Conservation (phyloP, 2,797 vertebrate genomes). For the Platalea minor region DNA sequence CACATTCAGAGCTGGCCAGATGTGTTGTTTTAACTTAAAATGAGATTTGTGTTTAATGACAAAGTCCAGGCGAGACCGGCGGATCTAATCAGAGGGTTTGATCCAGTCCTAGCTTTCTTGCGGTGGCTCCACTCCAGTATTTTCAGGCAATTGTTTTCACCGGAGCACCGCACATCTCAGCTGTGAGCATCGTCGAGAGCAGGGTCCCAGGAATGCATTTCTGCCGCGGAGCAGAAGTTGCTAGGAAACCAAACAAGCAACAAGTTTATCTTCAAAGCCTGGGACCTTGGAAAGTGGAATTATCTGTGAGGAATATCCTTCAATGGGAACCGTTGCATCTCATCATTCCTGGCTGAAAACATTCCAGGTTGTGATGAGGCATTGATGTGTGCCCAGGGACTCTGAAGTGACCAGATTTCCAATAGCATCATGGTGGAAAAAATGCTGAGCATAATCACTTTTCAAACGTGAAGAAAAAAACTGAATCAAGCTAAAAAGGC, state of each 20-base stretch:
- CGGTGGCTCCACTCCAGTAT: neutral
- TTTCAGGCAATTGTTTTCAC: neutral
- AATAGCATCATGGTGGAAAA: neutral
- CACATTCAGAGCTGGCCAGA: neutral
- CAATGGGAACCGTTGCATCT: neutral
- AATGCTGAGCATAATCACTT: neutral
- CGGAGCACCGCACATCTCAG: neutral
- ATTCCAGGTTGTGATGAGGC: neutral
- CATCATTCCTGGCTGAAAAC: slow-evolving; percentile 21
- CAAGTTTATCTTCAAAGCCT: slow-evolving; percentile 64
- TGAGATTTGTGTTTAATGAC: neutral
- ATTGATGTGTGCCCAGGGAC: neutral
- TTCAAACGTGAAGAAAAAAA: neutral
- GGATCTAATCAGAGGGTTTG: neutral
- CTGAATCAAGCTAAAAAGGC: neutral
- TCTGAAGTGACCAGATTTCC: neutral
- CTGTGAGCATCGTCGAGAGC: neutral
- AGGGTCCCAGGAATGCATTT: slow-evolving; percentile 47
- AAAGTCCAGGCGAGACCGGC: neutral
- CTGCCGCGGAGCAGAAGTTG: neutral
- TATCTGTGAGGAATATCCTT: slow-evolving; percentile 47
- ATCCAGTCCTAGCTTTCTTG: neutral
- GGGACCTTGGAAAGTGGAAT: slow-evolving; percentile 58
- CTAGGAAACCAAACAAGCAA: slow-evolving; percentile 68
- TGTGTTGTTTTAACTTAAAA: neutral